phyloP scores from a whole-genome alignment of 2,888 invertebrate genomes.

The Chymomyza procnemis region DNA sequence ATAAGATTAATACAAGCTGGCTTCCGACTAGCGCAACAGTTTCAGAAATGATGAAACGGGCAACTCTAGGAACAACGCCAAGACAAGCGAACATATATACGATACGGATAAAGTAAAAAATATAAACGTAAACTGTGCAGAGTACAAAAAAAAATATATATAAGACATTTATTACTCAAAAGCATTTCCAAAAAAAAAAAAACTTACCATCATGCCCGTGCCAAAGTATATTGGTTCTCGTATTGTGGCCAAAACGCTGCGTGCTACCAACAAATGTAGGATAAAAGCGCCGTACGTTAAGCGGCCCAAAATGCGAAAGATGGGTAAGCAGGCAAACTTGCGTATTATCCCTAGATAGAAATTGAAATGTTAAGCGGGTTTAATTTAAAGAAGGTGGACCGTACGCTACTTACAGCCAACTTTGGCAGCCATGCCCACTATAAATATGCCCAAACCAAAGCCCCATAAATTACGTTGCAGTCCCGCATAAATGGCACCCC shows the following conservation, averaged over 20 bases:
- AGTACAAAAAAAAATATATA: neutral
- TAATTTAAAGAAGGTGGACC: neutral
- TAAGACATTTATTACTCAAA: neutral
- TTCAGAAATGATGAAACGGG: slow-evolving; percentile 72
- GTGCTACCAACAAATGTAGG: slow-evolving; percentile 65
- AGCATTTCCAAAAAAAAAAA: no score
- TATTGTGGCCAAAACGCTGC: slow-evolving; percentile 62
- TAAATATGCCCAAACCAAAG: slow-evolving; percentile 71
- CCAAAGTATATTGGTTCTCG: slow-evolving; percentile 72
- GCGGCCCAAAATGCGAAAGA: slow-evolving; percentile 74
- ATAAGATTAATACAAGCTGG: neutral
- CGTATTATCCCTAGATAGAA: slow-evolving; percentile 64
- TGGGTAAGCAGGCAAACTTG: slow-evolving; percentile 70
- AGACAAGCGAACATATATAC: slow-evolving; percentile 63
- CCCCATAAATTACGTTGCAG: slow-evolving; percentile 77
- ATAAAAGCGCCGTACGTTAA: slow-evolving; percentile 75
- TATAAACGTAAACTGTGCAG: slow-evolving; percentile 66
- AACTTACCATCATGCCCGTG: slow-evolving; percentile 69
- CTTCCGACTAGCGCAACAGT: slow-evolving; percentile 47
- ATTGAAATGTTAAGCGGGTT: neutral
- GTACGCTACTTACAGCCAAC: slow-evolving; percentile 70
- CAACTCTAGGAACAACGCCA: slow-evolving; percentile 70
- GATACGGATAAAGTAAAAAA: slow-evolving; percentile 64
- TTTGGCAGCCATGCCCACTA: slow-evolving; percentile 74
- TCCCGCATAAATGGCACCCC: slow-evolving; percentile 77